Conservation (phyloP, 2,797 vertebrate genomes). For the Meda fulgida region DNA sequence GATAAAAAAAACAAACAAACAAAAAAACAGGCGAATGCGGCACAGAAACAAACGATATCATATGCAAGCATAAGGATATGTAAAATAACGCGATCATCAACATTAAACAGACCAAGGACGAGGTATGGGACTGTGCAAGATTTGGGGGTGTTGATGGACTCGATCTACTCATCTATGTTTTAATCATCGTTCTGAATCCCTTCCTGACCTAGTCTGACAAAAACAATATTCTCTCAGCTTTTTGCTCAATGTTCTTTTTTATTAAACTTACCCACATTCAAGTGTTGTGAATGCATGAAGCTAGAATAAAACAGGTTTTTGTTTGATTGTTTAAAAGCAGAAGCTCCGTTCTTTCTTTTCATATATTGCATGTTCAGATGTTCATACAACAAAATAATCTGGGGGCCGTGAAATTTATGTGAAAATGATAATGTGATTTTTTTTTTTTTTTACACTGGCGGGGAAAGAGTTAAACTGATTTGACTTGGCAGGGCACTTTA, state of each 20-base stretch:
- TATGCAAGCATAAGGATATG: background rate
- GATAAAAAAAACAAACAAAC: no score
- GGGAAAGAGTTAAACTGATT: slow-evolving; percentile 19
- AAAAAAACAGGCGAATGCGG: background rate
- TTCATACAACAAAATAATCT: background rate
- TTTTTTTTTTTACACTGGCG: no score
- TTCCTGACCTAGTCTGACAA: background rate
- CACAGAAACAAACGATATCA: no score
- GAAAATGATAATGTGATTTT: no score
- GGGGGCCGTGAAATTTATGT: no score
- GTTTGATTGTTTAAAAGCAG: background rate
- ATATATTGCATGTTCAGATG: background rate
- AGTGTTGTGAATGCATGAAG: no score
- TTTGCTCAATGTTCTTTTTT: no score
- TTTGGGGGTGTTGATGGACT: background rate
- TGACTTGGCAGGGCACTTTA: slow-evolving; percentile 51
- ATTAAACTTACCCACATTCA: no score
- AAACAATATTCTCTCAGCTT: background rate
- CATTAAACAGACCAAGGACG: no score
- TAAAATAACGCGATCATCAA: background rate
- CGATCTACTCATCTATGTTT: background rate
- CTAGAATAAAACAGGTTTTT: no score
- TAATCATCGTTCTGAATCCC: background rate
- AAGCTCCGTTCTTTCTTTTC: background rate
- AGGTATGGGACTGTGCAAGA: background rate